Base-by-base conservation (phyloP, 2,113 vertebrate species). In the Delphinus delphis region DNA sequence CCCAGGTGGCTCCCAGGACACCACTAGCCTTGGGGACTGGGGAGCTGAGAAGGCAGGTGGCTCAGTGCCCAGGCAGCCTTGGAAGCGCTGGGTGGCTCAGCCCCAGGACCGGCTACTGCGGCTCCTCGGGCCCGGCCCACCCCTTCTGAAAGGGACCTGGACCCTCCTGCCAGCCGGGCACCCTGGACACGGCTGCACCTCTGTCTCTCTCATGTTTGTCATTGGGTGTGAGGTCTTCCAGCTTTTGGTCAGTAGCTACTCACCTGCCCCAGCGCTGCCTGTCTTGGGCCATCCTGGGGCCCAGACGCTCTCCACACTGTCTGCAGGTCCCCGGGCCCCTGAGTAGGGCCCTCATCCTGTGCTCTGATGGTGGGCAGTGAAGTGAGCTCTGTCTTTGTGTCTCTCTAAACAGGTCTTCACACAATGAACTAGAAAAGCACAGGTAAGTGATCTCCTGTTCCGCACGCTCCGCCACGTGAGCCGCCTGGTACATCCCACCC, bases 391-490 rank as follows among this genome's bases (percentile, higher is more conserved):
- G 73, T 97, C 82, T 96, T 89, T 88, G 96, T 98, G 96, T 98
- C 62, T 98, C 71, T 98, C 98, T 98, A 98, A 98, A 98, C 98
- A 99, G 99, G 99, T 99, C 99, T 76, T 99, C 99, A 93, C 99
- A 99, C 99, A 99, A 99, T 2, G 99, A 99, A 98, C 99, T 99
- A 99, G 99, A 99, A 99, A 99, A 99, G 98, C 99, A 99, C 99
- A 99, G 99, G 99, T 99, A 98, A 99, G 99, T 98, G 79, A 28
- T 23, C 53, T 28, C 62, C 13, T 1, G 44, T 17, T 1, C 15
- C 26, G 26, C 2, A 41, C 26, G 1, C 47, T 4, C 58, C 13
- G 4, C 53, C 0, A 0, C 18, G 2, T 18, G 28, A 50, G 53
- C 55, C 23, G 0, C 71, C 83, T 20, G 18, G 2, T 31, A 2